These are phyloP conservation scores for Periophthalmus modestus DNA, from an alignment of 2,113 vertebrate genomes.

Conservation along the genomic window DNA sequence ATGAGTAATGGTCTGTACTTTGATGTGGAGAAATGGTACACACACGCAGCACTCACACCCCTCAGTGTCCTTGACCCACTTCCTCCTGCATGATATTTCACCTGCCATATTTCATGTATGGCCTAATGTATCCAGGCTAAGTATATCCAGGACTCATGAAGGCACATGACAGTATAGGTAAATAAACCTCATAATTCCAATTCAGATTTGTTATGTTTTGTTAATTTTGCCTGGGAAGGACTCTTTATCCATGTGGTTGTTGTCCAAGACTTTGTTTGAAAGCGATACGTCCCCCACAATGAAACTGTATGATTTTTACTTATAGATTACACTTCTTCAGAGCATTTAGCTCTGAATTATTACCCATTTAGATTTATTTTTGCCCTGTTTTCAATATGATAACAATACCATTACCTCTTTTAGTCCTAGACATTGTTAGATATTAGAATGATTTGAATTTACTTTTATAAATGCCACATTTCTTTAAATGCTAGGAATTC, in stretches of 20 bases:
- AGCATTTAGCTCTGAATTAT: too few relatives aligned
- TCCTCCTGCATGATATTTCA: conserved; percentile 3
- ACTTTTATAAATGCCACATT: neutral
- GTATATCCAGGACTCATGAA: neutral
- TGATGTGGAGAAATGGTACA: conserved; percentile 33
- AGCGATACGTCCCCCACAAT: too few relatives aligned
- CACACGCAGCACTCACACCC: neutral
- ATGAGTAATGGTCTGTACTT: conserved; percentile 44
- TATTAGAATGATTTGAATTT: neutral
- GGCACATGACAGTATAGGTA: neutral
- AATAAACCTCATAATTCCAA: too few relatives aligned
- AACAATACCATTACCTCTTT: neutral
- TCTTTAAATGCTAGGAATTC: neutral
- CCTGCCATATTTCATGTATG: neutral
- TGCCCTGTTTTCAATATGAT: neutral
- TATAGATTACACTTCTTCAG: too few relatives aligned
- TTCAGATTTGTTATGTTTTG: too few relatives aligned
- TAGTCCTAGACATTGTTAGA: neutral
- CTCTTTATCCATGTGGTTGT: too few relatives aligned
- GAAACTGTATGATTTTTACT: too few relatives aligned
- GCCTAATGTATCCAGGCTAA: neutral
- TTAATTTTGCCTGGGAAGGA: too few relatives aligned
- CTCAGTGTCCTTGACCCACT: conserved; percentile 25
- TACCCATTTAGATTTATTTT: neutral
- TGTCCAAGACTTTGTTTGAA: too few relatives aligned